These are phyloP conservation scores for Goniozus legneri DNA, from an alignment of 1,140 invertebrate species.

Conservation along the genomic window DNA sequence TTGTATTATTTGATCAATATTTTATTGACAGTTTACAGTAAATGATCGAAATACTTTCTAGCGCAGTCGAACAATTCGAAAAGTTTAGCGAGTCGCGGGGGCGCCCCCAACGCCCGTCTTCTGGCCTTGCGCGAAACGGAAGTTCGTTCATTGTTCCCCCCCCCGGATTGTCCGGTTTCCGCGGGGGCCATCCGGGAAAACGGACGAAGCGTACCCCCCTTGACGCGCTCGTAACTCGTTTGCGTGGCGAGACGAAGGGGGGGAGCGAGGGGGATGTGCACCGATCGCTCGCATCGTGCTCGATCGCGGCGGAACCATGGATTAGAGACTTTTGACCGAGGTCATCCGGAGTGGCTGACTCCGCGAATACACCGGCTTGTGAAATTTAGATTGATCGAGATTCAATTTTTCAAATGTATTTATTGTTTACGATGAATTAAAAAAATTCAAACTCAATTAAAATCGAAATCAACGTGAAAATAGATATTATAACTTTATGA, in stretches of 20 bases:
- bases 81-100: background rate
- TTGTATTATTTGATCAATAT: too few species aligned
- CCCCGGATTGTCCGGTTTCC: slow-evolving; percentile 39
- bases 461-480: too few species aligned
- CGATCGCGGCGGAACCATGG: slow-evolving; percentile 47
- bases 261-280: too few species aligned
- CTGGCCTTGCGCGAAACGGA: slow-evolving; percentile 49
- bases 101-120: slow-evolving; percentile 25
- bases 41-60: background rate
- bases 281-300: background rate
- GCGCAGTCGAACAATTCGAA: background rate
- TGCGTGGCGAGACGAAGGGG: too few species aligned
- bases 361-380: too few species aligned
- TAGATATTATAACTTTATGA: too few species aligned
- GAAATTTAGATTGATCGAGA: too few species aligned
- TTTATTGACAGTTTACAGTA: too few species aligned
- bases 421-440: too few species aligned
- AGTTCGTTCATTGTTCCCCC: slow-evolving; percentile 41
- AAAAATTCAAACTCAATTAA: too few species aligned
- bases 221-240: too few species aligned
- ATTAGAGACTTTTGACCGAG: slow-evolving; percentile 45
- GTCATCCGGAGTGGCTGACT: slow-evolving; percentile 16
- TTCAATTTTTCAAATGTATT: too few species aligned
- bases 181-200: slow-evolving; percentile 52
- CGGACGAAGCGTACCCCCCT: slow-evolving; percentile 17